phyloP scores from a whole-genome alignment of 2,888 invertebrate species.

The Leistus spinibarbis region DNA sequence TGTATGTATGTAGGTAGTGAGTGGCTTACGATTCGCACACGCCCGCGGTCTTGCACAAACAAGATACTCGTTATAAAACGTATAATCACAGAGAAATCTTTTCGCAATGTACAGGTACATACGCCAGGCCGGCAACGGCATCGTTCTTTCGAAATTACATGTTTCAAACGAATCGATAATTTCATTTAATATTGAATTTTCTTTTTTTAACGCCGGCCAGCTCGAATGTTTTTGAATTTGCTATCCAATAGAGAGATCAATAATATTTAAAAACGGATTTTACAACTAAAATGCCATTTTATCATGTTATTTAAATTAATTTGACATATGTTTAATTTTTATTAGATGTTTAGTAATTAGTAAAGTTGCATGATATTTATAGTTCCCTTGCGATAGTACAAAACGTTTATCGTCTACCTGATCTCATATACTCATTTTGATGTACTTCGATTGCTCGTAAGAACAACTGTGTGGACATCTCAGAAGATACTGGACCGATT shows the following conservation, averaged over 20 bases:
- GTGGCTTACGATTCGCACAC: slow-evolving; percentile 45
- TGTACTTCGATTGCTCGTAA: too few relatives aligned
- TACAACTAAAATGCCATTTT: too few relatives aligned
- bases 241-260: neutral
- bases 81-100: slow-evolving; percentile 26
- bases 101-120: slow-evolving; percentile 1
- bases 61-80: slow-evolving; percentile 24
- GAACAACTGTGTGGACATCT: too few relatives aligned
- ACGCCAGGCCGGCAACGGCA: neutral
- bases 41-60: slow-evolving; percentile 29
- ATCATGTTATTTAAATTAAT: too few relatives aligned
- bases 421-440: too few relatives aligned
- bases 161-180: neutral
- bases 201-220: neutral
- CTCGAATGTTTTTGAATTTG: neutral
- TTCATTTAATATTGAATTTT: neutral
- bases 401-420: too few relatives aligned
- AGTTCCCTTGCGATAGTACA: too few relatives aligned
- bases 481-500: too few relatives aligned
- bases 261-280: too few relatives aligned
- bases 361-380: too few relatives aligned
- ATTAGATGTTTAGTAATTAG: too few relatives aligned
- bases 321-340: too few relatives aligned
- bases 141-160: neutral
- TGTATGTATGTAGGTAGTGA: slow-evolving; percentile 43